Percentiles rank a stretch among this genome's conserved stretches.
phyloP scores from a whole-genome alignment of 2,113 vertebrate species.

The Setophaga petechia region DNA sequence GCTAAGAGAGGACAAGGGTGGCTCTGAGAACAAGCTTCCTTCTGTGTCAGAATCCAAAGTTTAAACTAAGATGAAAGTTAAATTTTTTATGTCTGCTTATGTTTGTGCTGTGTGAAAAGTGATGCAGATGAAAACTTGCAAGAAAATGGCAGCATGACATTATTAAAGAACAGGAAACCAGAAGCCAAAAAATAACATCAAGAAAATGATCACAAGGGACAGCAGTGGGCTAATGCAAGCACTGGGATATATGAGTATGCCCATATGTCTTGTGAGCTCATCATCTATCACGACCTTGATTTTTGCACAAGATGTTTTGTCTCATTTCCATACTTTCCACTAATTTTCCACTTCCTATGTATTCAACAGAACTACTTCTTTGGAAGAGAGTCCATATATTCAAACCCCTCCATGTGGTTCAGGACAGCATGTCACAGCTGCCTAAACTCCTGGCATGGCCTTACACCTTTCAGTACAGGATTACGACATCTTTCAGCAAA shows the following conservation, averaged over 20 bases:
- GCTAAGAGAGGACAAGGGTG: slow-evolving; percentile 10
- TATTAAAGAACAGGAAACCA: not conserved
- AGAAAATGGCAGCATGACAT: not conserved
- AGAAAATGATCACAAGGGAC: not conserved
- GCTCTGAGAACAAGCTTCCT: not conserved
- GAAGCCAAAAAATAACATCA: not conserved
- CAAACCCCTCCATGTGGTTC: not conserved
- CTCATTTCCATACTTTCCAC: not conserved
- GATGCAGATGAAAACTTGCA: not conserved
- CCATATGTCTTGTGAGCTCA: not conserved
- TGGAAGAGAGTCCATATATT: not conserved
- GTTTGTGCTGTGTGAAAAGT: not conserved
- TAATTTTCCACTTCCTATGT: not conserved
- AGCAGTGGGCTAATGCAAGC: not conserved
- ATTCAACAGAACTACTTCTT: not conserved
- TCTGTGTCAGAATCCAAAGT: not conserved
- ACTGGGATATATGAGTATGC: not conserved
- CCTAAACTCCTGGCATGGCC: not conserved
- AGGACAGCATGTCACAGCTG: not conserved
- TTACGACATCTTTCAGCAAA: slow-evolving; percentile 3
- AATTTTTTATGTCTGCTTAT: not conserved
- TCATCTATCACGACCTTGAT: not conserved
- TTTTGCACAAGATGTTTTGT: not conserved
- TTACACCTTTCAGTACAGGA: not conserved
- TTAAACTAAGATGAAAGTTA: not conserved